phyloP scores from a whole-genome alignment of 1,140 invertebrate genomes.

The Harpegnathos saltator region DNA sequence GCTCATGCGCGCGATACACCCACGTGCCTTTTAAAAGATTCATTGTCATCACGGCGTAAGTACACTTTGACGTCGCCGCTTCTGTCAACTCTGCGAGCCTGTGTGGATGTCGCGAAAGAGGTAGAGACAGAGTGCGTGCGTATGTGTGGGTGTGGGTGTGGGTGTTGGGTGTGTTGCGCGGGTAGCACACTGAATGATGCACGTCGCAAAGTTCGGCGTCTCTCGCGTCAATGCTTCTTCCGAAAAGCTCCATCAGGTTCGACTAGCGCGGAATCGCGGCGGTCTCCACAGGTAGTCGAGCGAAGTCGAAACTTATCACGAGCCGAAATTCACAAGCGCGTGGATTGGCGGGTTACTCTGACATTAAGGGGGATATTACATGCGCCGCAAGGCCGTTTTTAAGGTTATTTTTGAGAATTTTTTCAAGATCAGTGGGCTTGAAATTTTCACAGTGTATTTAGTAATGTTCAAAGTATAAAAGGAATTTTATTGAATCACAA shows the following conservation, averaged over 20 bases:
- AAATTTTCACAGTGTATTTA: too few relatives aligned
- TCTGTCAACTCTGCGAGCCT: constrained; percentile 19
- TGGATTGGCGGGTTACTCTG: too few relatives aligned
- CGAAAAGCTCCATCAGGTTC: constrained; percentile 1
- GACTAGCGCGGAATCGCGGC: background rate
- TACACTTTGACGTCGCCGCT: constrained; percentile 35
- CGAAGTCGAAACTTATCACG: background rate
- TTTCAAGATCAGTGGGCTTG: too few relatives aligned
- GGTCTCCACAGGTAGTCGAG: background rate
- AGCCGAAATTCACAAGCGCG: too few relatives aligned
- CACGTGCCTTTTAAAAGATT: constrained; percentile 45
- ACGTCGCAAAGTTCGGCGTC: constrained; percentile 20
- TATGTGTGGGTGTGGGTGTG: background rate
- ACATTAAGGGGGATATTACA: too few relatives aligned
- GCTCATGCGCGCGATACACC: constrained; percentile 12
- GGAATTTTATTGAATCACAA: too few relatives aligned
- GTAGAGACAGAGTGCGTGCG: background rate
- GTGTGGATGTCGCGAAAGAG: background rate
- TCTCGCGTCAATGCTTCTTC: constrained; percentile 20
- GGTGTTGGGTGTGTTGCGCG: too few relatives aligned
- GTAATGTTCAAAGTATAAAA: too few relatives aligned
- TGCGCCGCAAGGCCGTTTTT: too few relatives aligned
- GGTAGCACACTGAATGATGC: constrained; percentile 3
- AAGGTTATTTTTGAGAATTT: too few relatives aligned
- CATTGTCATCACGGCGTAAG: constrained; percentile 29